Percentiles rank a stretch among this genome's conserved stretches.
Conservation (phyloP, 2,113 vertebrate genomes). For the Todiramphus saurophagus region DNA sequence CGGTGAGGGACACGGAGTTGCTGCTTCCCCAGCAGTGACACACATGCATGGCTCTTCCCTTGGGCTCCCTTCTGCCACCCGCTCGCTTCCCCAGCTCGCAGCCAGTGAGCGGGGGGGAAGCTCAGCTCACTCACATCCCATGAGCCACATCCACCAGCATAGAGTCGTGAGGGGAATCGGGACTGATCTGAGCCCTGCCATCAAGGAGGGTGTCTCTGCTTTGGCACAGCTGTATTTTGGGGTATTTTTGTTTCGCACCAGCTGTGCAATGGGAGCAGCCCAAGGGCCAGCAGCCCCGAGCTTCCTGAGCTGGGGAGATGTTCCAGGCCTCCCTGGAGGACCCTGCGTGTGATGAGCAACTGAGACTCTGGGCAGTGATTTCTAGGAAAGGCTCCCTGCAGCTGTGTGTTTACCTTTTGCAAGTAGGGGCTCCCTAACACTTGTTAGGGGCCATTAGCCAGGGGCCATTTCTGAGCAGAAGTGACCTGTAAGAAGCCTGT, state of each 20-base stretch:
- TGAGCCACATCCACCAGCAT: fast-evolving
- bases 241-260: background rate
- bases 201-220: background rate
- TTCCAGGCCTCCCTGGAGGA: background rate
- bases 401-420: background rate
- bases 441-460: too few relatives aligned
- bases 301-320: background rate
- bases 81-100: background rate
- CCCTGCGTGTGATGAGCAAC: fast-evolving
- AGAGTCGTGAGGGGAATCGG: background rate
- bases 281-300: fast-evolving
- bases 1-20: background rate
- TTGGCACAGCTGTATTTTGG: background rate
- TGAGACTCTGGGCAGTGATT: background rate
- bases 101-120: background rate
- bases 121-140: fast-evolving
- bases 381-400: background rate
- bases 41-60: fast-evolving
- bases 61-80: background rate
- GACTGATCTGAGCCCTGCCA: background rate
- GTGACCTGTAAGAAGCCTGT: background rate
- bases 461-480: background rate
- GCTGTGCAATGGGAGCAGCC: background rate
- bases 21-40: background rate
- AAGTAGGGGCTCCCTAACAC: background rate